These are phyloP conservation scores for Poeciliopsis paucimaculata DNA, from an alignment of 2,797 vertebrate genomes.

Conservation along the genomic window DNA sequence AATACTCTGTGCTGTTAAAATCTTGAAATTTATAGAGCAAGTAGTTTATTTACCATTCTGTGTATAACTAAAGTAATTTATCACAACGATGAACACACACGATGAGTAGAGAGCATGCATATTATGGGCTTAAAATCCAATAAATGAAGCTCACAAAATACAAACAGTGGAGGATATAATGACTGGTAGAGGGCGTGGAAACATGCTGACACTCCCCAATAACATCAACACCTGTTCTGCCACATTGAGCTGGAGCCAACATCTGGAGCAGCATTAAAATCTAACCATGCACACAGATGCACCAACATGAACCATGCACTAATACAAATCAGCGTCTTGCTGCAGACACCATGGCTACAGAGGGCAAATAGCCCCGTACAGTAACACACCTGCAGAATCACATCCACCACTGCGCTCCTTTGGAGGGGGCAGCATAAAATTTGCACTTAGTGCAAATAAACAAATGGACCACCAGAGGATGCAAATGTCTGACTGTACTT, in stretches of 20 bases:
- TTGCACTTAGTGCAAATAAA: background rate
- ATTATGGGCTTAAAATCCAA: background rate
- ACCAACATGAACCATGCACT: constrained; percentile 12
- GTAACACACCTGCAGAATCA: background rate
- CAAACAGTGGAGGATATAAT: background rate
- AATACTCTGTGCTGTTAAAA: background rate
- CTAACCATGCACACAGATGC: constrained; percentile 4
- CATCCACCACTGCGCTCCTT: background rate
- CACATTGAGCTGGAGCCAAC: constrained; percentile 16
- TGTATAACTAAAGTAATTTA: background rate
- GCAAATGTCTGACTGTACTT: constrained; percentile 1
- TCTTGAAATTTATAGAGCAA: background rate
- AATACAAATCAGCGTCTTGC: constrained; percentile 7
- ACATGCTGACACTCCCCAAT: constrained; percentile 2
- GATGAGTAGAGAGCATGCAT: background rate
- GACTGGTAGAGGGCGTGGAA: background rate
- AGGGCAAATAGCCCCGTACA: background rate
- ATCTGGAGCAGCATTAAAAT: constrained; percentile 12
- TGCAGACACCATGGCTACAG: background rate
- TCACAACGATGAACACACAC: background rate
- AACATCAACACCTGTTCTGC: constrained; percentile 19
- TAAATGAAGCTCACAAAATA: background rate
- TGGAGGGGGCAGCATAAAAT: background rate
- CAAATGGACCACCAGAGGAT: background rate
- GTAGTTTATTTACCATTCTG: background rate